Evolutionary conservation across 2,888 invertebrate species (phyloP).

Genomic region (Cataglyphis livida): DNA sequence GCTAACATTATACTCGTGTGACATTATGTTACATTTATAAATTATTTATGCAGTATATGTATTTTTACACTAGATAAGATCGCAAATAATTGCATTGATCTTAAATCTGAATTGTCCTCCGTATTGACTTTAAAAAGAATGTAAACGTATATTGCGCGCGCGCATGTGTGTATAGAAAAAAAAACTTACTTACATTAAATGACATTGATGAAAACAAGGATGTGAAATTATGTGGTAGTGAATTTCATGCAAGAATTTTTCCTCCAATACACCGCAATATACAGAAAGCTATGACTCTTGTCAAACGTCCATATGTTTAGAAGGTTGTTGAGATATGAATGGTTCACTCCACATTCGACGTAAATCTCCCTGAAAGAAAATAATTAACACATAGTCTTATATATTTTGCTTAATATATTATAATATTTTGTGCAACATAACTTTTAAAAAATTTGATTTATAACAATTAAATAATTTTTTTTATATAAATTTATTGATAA

Average conservation of each 20-base stretch:
- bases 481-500: neutral
- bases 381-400: conserved; percentile 22
- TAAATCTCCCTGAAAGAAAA: conserved; percentile 93
- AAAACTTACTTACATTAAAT: conserved; percentile 82
- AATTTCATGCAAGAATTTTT: conserved; percentile 66
- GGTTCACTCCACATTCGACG: conserved; percentile 99
- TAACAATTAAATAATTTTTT: neutral
- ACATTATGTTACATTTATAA: conserved; percentile 65
- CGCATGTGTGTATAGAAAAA: conserved; percentile 61
- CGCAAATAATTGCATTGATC: conserved; percentile 63
- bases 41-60: conserved; percentile 67
- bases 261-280: conserved; percentile 67
- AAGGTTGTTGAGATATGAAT: conserved; percentile 93
- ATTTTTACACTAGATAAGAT: conserved; percentile 57
- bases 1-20: conserved; percentile 58
- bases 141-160: conserved; percentile 45
- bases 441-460: neutral
- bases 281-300: conserved; percentile 76
- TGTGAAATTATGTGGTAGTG: conserved; percentile 72
- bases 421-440: neutral
- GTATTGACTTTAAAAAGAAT: conserved; percentile 66
- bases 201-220: conserved; percentile 80
- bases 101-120: conserved; percentile 60
- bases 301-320: conserved; percentile 94
- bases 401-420: neutral